Conservation (phyloP, 1,140 invertebrate genomes). For the Drosophila ogumai region DNA sequence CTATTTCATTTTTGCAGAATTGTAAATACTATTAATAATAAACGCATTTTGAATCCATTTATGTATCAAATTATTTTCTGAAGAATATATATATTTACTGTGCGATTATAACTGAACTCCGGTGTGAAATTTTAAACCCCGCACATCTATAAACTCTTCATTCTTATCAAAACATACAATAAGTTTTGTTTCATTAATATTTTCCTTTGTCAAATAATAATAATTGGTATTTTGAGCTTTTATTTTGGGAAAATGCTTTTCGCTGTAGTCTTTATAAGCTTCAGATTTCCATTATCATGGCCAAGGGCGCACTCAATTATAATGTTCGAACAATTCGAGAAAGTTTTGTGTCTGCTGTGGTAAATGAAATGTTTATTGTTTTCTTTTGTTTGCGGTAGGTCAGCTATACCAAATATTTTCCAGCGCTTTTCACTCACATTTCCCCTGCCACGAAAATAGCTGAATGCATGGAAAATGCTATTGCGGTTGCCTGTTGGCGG, state of each 20-base stretch:
- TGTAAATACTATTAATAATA: no score
- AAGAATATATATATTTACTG: no score
- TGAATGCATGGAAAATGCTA: constrained; percentile 6
- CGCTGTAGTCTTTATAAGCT: background rate
- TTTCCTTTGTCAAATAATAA: no score
- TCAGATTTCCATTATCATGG: background rate
- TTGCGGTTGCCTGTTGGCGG: constrained; percentile 55
- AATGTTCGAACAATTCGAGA: constrained; percentile 48
- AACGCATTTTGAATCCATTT: no score
- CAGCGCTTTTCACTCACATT: constrained; percentile 26
- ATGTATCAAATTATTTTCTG: no score
- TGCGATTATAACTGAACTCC: no score
- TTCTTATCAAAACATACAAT: no score
- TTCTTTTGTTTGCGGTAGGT: constrained; percentile 58
- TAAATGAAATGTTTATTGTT: constrained; percentile 25
- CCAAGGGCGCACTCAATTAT: constrained; percentile 25
- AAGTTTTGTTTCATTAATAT: no score
- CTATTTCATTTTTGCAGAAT: background rate
- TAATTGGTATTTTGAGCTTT: no score
- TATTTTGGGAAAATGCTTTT: background rate
- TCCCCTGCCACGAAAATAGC: background rate
- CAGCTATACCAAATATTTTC: constrained; percentile 67
- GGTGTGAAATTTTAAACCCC: no score
- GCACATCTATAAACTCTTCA: no score
- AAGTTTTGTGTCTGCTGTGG: constrained; percentile 50